Base-by-base conservation (phyloP, 2,797 vertebrate species). In the Fistularia tabacaria region DNA sequence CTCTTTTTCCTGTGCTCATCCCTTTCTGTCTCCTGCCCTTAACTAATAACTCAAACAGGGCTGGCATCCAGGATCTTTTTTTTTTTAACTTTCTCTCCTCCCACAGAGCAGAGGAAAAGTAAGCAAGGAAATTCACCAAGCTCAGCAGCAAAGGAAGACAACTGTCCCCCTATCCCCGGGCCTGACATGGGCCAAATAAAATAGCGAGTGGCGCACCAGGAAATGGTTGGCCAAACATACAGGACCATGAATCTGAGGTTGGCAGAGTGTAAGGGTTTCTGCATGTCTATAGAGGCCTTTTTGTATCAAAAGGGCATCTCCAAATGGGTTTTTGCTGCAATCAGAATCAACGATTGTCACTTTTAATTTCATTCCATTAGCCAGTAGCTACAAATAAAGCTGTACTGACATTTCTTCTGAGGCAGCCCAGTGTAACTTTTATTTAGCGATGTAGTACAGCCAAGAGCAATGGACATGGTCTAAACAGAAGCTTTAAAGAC, bases 171-270 rank as follows among this genome's bases (percentile, higher is more conserved):
- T 95, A 91, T 97, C 83, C 88, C 87, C 71, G 69, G 52, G 79
- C 76, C 73, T 66, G 48, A 56, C 40, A 60, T 76, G 46, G 66
- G 93, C 96, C 95, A 98, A 98, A 90, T 91, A 91, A 95, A 98
- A 98, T 88, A 96, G 76, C 81, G 46, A 67, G 65, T 72, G 85
- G 90, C 91, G 89, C 91, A 91, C 79, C 84, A 93, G 93, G 93
- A 96, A 94, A 94, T 81, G 87, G 90, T 89, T 88, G 82, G 89
- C 88, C 88, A 93, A 95, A 94, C 92, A 95, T 86, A 89, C 85
- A 87, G 76, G 55, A 89, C 87, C 90, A 91, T 92, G 93, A 93
- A 93, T 93, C 89, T 86, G 66, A 77, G 76, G 66, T 79, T 76
- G 89, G 88, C 91, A 92, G 89, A 86, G 92, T 85, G 84, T 64